phyloP scores from a whole-genome alignment of 2,888 invertebrate species.

The Drepana falcataria region DNA sequence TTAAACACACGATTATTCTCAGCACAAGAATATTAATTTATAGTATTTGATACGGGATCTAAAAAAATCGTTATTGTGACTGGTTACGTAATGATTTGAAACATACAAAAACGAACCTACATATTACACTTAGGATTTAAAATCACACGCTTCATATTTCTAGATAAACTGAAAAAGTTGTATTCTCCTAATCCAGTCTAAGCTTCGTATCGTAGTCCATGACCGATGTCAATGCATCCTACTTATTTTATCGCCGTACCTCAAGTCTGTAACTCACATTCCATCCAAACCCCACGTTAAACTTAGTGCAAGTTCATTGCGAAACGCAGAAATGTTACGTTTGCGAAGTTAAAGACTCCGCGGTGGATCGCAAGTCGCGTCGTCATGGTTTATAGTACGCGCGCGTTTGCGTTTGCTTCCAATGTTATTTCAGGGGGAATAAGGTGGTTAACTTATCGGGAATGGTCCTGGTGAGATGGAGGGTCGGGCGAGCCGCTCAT shows the following conservation, averaged over 20 bases:
- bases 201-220: constrained; percentile 51
- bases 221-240: constrained; percentile 67
- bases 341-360: constrained; percentile 26
- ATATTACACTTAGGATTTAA: neutral
- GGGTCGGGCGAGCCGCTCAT: constrained; percentile 56
- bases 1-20: too few species aligned
- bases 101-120: too few species aligned
- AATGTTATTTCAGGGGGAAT: constrained; percentile 26
- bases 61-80: too few species aligned
- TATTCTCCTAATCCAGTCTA: constrained; percentile 49
- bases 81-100: too few species aligned
- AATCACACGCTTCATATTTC: neutral
- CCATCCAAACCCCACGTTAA: constrained; percentile 28
- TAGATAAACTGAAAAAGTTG: constrained; percentile 30
- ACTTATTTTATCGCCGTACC: constrained; percentile 55
- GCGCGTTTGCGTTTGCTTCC: constrained; percentile 36
- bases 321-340: constrained; percentile 34
- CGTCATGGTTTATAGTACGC: constrained; percentile 12
- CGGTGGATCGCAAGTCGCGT: constrained; percentile 21
- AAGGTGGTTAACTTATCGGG: constrained; percentile 32
- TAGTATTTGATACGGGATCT: too few species aligned
- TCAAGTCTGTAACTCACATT: constrained; percentile 30
- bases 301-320: constrained; percentile 26
- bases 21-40: too few species aligned
- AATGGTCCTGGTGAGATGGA: constrained; percentile 36